These are phyloP conservation scores for Hedya salicella DNA, from an alignment of 2,888 invertebrate species.

Conservation along the genomic window DNA sequence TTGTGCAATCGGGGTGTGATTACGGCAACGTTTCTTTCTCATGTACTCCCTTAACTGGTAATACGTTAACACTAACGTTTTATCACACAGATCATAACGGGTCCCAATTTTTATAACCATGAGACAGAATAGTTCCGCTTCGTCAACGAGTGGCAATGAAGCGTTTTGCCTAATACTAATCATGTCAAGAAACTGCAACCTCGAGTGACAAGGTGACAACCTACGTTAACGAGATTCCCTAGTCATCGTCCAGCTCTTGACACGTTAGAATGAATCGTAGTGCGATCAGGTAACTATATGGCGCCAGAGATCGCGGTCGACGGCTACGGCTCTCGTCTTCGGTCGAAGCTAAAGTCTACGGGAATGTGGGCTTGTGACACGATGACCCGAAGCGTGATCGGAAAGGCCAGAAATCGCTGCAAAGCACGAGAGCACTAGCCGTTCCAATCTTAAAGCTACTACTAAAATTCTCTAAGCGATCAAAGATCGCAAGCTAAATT, in stretches of 20 bases:
- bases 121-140: conserved; percentile 75
- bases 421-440: conserved; percentile 81
- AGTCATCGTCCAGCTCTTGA: conserved; percentile 54
- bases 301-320: conserved; percentile 65
- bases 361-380: conserved; percentile 52
- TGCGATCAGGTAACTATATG: conserved; percentile 71
- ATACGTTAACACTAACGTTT: conserved; percentile 53
- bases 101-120: conserved; percentile 71
- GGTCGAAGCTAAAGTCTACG: conserved; percentile 52
- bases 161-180: conserved; percentile 74
- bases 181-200: conserved; percentile 56
- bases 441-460: conserved; percentile 81
- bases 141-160: conserved; percentile 74
- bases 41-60: conserved; percentile 52
- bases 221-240: no score
- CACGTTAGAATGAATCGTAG: conserved; percentile 62
- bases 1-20: conserved; percentile 72
- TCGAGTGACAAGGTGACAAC: background rate
- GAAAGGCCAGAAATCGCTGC: conserved; percentile 50
- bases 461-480: conserved; percentile 81
- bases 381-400: conserved; percentile 49
- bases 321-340: conserved; percentile 72
- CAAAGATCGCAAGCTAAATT: conserved; percentile 83
- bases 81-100: conserved; percentile 72
- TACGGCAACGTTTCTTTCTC: conserved; percentile 71